Percentiles rank a stretch among this genome's conserved stretches.
Evolutionary conservation across 1,140 invertebrate genomes (phyloP).

Genomic region (Eulimnadia texana): DNA sequence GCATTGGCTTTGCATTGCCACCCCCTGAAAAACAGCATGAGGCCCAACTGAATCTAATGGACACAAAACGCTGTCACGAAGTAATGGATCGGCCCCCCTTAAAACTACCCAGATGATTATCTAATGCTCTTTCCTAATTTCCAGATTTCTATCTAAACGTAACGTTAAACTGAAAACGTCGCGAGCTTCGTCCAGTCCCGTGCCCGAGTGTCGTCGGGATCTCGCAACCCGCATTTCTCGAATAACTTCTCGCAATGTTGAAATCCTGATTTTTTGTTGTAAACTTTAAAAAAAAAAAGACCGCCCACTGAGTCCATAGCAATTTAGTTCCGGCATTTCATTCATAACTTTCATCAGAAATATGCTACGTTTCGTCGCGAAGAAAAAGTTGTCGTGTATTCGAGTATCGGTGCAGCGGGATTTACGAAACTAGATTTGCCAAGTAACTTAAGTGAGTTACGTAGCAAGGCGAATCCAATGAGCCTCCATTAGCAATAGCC

Average conservation of each 20-base stretch:
- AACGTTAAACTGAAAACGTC: not conserved
- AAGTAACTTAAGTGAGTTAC: not conserved
- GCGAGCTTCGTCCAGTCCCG: too few relatives aligned
- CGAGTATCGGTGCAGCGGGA: not conserved
- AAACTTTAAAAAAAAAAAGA: too few relatives aligned
- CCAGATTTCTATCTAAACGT: not conserved
- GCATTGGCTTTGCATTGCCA: too few relatives aligned
- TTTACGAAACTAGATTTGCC: not conserved
- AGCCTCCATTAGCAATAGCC: slow-evolving; percentile 27
- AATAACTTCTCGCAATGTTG: too few relatives aligned
- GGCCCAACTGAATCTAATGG: not conserved
- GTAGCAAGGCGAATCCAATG: slow-evolving; percentile 13
- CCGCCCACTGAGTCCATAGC: not conserved
- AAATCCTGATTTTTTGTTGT: not conserved
- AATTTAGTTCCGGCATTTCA: not conserved
- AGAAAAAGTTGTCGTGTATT: too few relatives aligned
- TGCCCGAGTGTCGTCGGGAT: too few relatives aligned
- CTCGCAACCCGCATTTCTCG: too few relatives aligned
- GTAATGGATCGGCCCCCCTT: not conserved
- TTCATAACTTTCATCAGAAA: not conserved
- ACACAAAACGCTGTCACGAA: not conserved
- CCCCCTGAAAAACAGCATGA: not conserved
- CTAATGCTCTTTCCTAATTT: not conserved
- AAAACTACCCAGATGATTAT: not conserved
- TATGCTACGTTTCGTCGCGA: not conserved